Percentiles rank a stretch among this genome's conserved stretches.
phyloP scores from a whole-genome alignment of 2,888 invertebrate species.

The Amphimallon solstitiale region DNA sequence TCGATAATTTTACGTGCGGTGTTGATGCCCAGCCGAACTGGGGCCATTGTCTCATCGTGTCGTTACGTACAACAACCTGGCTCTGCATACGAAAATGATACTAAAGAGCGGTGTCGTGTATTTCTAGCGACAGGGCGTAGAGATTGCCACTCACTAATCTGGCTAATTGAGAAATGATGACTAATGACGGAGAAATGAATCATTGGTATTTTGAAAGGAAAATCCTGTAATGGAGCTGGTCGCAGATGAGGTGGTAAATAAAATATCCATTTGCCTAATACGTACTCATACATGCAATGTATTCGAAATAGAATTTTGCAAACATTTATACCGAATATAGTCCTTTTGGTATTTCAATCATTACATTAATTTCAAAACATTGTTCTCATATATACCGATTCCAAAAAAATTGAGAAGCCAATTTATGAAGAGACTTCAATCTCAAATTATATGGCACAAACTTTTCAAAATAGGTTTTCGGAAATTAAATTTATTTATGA shows the following conservation, averaged over 20 bases:
- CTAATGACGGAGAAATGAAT: constrained; percentile 63
- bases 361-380: no score
- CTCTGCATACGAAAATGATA: constrained; percentile 37
- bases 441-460: no score
- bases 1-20: constrained; percentile 35
- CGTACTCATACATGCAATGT: no score
- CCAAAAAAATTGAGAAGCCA: no score
- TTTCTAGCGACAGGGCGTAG: constrained; percentile 38
- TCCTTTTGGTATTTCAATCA: no score
- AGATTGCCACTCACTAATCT: constrained; percentile 57
- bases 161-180: constrained; percentile 64
- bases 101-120: constrained; percentile 26
- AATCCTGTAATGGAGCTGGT: constrained; percentile 54
- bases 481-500: no score
- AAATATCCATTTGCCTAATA: background rate
- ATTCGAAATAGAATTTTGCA: no score
- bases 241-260: constrained; percentile 9
- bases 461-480: no score
- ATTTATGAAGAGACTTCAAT: no score
- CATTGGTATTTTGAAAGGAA: constrained; percentile 61
- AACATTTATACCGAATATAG: no score
- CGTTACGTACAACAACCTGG: background rate
- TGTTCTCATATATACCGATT: no score
- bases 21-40: constrained; percentile 21
- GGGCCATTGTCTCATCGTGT: background rate